These are phyloP conservation scores for Schizothorax lantsangensis DNA, from an alignment of 2,797 vertebrate species.

Conservation along the genomic window DNA sequence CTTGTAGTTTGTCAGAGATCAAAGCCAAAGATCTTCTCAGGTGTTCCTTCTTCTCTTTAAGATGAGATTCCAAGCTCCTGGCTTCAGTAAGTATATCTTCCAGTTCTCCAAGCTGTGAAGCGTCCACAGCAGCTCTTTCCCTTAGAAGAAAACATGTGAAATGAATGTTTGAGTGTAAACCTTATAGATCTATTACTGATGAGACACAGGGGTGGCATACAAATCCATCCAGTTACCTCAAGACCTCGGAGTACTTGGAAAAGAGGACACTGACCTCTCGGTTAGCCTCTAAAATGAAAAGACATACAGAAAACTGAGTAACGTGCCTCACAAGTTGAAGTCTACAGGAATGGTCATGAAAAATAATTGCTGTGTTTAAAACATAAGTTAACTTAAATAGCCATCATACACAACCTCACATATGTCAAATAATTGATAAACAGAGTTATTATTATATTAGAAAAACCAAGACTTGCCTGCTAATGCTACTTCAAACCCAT, in stretches of 20 bases:
- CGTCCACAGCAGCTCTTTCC: constrained; percentile 71
- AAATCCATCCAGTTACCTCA: constrained; percentile 66
- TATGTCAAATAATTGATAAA: neutral
- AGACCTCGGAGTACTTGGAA: constrained; percentile 68
- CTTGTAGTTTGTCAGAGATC: constrained; percentile 77
- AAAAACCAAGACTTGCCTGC: constrained; percentile 63
- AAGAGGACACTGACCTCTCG: constrained; percentile 67
- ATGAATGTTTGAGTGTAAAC: neutral
- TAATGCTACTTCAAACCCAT: constrained; percentile 64
- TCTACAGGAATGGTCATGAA: neutral
- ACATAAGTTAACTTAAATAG: neutral
- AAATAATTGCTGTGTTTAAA: neutral
- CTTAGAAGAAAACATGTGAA: constrained; percentile 61
- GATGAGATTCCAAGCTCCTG: constrained; percentile 67
- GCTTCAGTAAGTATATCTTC: constrained; percentile 73
- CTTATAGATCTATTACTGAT: neutral
- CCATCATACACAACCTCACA: neutral
- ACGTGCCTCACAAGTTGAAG: neutral
- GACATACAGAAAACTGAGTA: constrained; percentile 4
- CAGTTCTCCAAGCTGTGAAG: constrained; percentile 72
- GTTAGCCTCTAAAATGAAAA: constrained; percentile 60
- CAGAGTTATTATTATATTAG: no score
- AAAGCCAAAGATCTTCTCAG: constrained; percentile 70
- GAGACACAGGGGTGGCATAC: neutral
- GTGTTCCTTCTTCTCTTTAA: constrained; percentile 76